Conservation (phyloP, 2,888 invertebrate genomes). For the Tenthredo scrophulariae region DNA sequence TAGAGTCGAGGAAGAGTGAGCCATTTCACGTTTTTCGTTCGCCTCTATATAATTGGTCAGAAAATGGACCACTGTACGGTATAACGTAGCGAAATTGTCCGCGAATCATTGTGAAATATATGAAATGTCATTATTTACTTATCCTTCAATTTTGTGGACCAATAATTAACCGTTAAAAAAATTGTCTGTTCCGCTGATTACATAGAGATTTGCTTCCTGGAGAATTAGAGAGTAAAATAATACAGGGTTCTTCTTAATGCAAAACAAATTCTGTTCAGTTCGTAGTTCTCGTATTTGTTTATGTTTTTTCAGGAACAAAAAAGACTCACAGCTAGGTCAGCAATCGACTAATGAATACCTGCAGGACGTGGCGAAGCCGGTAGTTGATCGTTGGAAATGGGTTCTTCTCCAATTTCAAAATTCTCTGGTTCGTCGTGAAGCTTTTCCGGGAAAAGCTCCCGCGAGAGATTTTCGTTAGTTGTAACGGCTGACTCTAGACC, state of each 20-base stretch:
- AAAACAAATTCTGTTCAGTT: not conserved
- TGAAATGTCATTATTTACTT: not conserved
- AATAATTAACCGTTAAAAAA: not conserved
- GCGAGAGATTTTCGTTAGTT: conserved; percentile 62
- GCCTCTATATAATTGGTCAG: not conserved
- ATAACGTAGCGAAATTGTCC: not conserved
- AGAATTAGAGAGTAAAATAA: not conserved
- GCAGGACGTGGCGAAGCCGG: not conserved
- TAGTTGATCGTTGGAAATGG: not conserved
- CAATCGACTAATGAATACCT: conserved; percentile 9
- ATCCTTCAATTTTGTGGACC: not conserved
- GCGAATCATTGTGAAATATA: not conserved
- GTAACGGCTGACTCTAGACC: conserved; percentile 67
- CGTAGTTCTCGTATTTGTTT: not conserved
- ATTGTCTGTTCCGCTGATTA: not conserved
- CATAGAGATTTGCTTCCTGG: not conserved
- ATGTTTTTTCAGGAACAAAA: not conserved
- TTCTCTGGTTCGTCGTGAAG: conserved; percentile 68
- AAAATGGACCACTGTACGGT: not conserved
- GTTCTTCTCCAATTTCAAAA: not conserved
- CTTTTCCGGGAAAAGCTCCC: conserved; percentile 68
- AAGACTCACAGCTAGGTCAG: not conserved
- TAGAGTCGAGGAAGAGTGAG: not conserved
- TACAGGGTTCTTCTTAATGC: not conserved
- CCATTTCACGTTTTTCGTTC: not conserved